These are phyloP conservation scores for Nyleta sp. DNA, from an alignment of 2,888 invertebrate genomes.

Conservation along the genomic window DNA sequence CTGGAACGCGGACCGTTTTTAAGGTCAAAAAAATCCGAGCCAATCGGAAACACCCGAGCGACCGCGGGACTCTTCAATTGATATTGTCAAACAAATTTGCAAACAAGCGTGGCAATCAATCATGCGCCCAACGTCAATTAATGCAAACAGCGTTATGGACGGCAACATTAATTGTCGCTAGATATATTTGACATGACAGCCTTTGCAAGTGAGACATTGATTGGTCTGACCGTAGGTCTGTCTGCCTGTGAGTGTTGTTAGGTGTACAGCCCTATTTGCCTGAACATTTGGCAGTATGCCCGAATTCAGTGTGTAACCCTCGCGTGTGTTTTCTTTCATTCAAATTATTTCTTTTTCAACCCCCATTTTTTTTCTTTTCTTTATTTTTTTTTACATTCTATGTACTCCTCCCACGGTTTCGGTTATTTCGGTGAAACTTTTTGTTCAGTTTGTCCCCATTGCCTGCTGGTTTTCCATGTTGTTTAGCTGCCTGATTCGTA, in stretches of 20 bases:
- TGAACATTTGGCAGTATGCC: slow-evolving; percentile 69
- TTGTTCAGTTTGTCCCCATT: slow-evolving; percentile 46
- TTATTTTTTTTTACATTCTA: no score
- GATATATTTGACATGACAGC: slow-evolving; percentile 64
- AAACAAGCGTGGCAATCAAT: slow-evolving; percentile 32
- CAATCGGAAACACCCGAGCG: slow-evolving; percentile 2
- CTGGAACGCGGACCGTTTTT: no score
- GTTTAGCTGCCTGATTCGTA: slow-evolving; percentile 66
- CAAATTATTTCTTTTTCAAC: no score
- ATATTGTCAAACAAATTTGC: slow-evolving; percentile 21
- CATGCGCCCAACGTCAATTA: slow-evolving; percentile 35
- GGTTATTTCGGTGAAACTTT: slow-evolving; percentile 24
- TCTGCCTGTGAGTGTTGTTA: slow-evolving; percentile 72
- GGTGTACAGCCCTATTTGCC: slow-evolving; percentile 68
- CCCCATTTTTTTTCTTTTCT: slow-evolving; percentile 4
- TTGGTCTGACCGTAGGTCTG: slow-evolving; percentile 70
- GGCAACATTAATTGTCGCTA: slow-evolving; percentile 48
- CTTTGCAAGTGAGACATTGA: slow-evolving; percentile 66
- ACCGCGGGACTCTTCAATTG: slow-evolving; percentile 8
- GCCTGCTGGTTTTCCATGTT: slow-evolving; percentile 61
- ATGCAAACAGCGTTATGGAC: slow-evolving; percentile 39
- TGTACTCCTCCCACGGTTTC: slow-evolving; percentile 2
- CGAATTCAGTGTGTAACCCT: slow-evolving; percentile 65
- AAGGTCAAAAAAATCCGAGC: slow-evolving; percentile 6
- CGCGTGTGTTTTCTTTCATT: slow-evolving; percentile 21